A percentile compares a stretch with the other conserved stretches of the same genome.
Evolutionary conservation across 2,797 vertebrate genomes (phyloP).

Genomic region (Hyperoplus lanceolatus): DNA sequence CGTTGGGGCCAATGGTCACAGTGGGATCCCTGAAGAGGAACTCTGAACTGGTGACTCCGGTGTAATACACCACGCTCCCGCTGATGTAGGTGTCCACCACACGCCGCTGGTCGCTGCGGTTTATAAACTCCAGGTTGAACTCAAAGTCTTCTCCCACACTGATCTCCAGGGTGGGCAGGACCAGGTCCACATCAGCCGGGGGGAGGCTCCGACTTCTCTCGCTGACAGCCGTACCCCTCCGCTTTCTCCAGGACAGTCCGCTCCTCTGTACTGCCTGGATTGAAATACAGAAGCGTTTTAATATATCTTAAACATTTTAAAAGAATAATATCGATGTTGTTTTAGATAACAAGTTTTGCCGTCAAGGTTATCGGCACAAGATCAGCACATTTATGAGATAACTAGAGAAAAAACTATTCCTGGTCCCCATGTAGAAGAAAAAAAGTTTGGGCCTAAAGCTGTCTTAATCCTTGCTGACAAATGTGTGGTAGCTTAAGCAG

Average conservation of each 20-base stretch:
- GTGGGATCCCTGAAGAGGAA: slow-evolving; percentile 87
- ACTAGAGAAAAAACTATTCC: neutral
- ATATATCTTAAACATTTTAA: neutral
- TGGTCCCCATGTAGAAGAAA: no score
- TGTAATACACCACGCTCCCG: slow-evolving; percentile 92
- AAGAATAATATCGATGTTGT: neutral
- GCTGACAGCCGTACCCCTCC: slow-evolving; percentile 89
- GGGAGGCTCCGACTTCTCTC: slow-evolving; percentile 68
- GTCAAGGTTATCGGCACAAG: neutral
- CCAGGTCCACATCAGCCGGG: slow-evolving; percentile 85
- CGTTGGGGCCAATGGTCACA: slow-evolving; percentile 81
- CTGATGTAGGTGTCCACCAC: slow-evolving; percentile 86
- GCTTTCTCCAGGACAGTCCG: slow-evolving; percentile 92
- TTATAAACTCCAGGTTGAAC: slow-evolving; percentile 88
- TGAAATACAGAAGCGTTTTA: neutral
- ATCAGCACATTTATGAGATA: neutral
- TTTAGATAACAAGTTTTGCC: neutral
- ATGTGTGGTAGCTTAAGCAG: slow-evolving; percentile 1
- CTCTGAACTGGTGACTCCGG: slow-evolving; percentile 89
- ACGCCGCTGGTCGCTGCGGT: slow-evolving; percentile 83
- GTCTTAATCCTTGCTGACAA: neutral
- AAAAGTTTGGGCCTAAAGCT: neutral
- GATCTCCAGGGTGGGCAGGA: slow-evolving; percentile 86
- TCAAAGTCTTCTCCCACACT: slow-evolving; percentile 89
- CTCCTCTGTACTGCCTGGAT: slow-evolving; percentile 90